phyloP scores from a whole-genome alignment of 2,888 invertebrate species.

The Drosophila nigricruria region DNA sequence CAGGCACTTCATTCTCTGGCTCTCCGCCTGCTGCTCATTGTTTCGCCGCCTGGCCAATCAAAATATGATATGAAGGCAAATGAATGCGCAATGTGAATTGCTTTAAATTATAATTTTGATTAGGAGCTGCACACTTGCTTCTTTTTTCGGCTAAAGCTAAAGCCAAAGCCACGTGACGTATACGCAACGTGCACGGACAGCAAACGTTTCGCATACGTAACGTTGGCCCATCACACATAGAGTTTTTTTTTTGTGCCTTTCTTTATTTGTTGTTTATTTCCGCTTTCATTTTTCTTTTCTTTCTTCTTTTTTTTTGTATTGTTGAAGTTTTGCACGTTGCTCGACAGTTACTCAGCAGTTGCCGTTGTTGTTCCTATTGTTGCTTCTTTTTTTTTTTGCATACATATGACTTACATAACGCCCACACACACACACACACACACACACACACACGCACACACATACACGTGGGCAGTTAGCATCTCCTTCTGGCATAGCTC shows the following conservation, averaged over 20 bases:
- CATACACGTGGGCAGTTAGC: background rate
- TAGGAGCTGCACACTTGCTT: conserved; percentile 35
- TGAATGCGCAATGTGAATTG: conserved; percentile 12
- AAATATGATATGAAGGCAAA: background rate
- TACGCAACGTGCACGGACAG: conserved; percentile 55
- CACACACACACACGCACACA: conserved; percentile 4
- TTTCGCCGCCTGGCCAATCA: background rate
- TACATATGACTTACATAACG: conserved; percentile 13
- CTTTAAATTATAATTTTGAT: conserved; percentile 39
- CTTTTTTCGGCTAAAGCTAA: background rate
- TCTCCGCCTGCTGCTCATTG: background rate
- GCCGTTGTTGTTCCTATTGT: conserved; percentile 7
- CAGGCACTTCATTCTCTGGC: background rate
- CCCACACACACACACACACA: conserved; percentile 5
- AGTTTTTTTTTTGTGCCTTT: background rate
- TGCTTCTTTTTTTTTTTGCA: background rate
- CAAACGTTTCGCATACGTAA: conserved; percentile 56
- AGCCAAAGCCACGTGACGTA: conserved; percentile 63
- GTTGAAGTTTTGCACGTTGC: conserved; percentile 56
- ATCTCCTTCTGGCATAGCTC: conserved; percentile 46
- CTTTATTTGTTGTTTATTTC: conserved; percentile 1
- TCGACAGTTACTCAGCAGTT: conserved; percentile 29
- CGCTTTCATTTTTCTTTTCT: background rate
- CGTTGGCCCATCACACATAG: conserved; percentile 14
- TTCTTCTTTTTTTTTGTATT: conserved; percentile 1